A percentile compares a stretch with the other conserved stretches of the same genome.
Conservation (phyloP, 2,888 invertebrate species). For the Chydorus sphaericus region DNA sequence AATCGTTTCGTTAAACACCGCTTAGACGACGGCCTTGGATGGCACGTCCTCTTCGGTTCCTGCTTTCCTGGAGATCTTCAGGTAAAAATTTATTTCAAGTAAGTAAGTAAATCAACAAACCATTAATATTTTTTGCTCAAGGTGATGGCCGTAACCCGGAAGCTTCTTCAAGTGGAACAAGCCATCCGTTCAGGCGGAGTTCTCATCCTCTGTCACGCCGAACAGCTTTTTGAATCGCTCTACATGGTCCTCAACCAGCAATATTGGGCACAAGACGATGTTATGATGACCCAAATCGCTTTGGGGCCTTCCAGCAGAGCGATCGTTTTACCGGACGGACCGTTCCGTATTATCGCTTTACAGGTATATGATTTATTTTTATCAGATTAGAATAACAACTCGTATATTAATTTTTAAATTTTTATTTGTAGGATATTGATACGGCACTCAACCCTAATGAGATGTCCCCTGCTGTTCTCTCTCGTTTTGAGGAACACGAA, state of each 20-base stretch:
- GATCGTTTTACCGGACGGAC: conserved; percentile 7
- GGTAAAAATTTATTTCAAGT: no score
- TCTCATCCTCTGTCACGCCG: conserved; percentile 9
- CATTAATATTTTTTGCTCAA: no score
- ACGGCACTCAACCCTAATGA: not conserved
- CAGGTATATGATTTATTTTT: no score
- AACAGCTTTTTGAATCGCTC: conserved; percentile 11
- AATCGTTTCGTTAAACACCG: not conserved
- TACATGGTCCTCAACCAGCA: conserved; percentile 12
- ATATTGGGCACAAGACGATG: conserved; percentile 9
- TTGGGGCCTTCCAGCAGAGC: conserved; percentile 7
- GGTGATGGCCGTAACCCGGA: conserved; percentile 4
- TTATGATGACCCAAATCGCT: conserved; percentile 9
- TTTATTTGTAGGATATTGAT: no score
- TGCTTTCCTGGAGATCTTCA: conserved; percentile 10
- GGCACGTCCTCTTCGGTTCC: conserved; percentile 9
- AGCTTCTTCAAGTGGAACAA: conserved; percentile 9
- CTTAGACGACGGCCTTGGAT: not conserved
- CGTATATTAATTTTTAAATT: no score
- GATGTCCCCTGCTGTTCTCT: conserved; percentile 8
- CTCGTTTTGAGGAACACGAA: conserved; percentile 7
- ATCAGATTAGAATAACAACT: no score
- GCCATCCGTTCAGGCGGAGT: conserved; percentile 8
- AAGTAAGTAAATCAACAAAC: no score
- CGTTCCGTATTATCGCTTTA: conserved; percentile 9